Conservation (phyloP, 1,140 invertebrate species). For the Drosophila orena region DNA sequence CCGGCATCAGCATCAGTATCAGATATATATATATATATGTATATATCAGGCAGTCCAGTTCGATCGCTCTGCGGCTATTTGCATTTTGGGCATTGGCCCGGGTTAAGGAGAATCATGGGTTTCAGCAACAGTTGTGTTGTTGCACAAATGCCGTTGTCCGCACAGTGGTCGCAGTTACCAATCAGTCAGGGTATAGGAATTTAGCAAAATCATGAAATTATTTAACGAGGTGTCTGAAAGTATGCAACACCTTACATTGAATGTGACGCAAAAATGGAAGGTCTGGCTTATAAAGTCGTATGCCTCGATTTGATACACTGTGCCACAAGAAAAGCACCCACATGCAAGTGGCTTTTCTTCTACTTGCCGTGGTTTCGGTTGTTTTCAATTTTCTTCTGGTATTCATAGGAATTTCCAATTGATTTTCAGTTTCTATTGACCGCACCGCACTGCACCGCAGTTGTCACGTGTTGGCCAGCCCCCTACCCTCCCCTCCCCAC, state of each 20-base stretch:
- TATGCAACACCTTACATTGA: not conserved
- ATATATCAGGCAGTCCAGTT: conserved; percentile 56
- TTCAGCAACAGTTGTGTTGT: conserved; percentile 39
- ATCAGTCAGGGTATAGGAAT: too few relatives aligned
- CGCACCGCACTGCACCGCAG: conserved; percentile 22
- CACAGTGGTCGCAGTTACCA: conserved; percentile 3
- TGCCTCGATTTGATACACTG: not conserved
- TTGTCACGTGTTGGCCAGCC: conserved; percentile 57
- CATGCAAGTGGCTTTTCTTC: conserved; percentile 31
- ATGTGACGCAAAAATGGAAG: too few relatives aligned
- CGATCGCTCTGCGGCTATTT: conserved; percentile 43
- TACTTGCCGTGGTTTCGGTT: conserved; percentile 28
- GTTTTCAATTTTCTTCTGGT: conserved; percentile 25
- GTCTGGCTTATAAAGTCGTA: too few relatives aligned
- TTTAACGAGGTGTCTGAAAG: not conserved
- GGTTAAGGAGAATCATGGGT: conserved; percentile 28
- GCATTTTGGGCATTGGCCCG: conserved; percentile 57
- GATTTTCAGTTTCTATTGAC: conserved; percentile 64
- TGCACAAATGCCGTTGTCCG: conserved; percentile 56
- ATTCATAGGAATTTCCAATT: conserved; percentile 65
- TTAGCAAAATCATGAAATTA: not conserved
- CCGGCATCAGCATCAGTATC: conserved; percentile 11
- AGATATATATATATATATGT: conserved; percentile 6
- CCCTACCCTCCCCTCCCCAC: not conserved
- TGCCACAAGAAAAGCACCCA: conserved; percentile 21